Evolutionary conservation across 2,888 invertebrate species (phyloP).

Genomic region (Leptopilina drosophilae): DNA sequence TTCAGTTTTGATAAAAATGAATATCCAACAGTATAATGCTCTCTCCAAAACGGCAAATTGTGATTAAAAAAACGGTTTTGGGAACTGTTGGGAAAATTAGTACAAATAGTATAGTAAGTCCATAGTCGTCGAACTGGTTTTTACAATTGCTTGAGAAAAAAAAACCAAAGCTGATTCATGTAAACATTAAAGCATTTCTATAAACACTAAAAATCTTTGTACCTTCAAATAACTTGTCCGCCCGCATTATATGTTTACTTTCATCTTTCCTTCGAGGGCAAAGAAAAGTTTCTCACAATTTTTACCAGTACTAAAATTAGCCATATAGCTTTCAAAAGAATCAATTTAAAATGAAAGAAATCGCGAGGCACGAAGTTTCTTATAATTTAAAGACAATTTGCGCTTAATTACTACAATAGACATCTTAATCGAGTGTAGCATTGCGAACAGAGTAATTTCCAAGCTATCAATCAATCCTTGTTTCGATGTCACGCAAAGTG

Average conservation of each 20-base stretch:
- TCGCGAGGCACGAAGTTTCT: too few species aligned
- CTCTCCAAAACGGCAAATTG: background rate
- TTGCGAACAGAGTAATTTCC: background rate
- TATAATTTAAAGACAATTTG: background rate
- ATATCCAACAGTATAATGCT: background rate
- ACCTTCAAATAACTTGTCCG: background rate
- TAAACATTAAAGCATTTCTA: constrained; percentile 1
- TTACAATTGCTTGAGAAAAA: background rate
- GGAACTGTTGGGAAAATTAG: constrained; percentile 19
- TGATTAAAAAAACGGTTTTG: background rate
- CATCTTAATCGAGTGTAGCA: background rate
- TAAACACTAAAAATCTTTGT: too few species aligned
- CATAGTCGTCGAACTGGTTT: constrained; percentile 24
- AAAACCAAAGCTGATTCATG: constrained; percentile 6
- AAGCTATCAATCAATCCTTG: constrained; percentile 25
- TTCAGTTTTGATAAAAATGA: too few species aligned
- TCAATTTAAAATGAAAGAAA: too few species aligned
- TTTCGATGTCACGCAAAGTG: constrained; percentile 22
- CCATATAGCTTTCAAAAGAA: too few species aligned
- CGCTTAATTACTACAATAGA: constrained; percentile 22
- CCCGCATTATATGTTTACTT: background rate
- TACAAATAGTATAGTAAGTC: constrained; percentile 30
- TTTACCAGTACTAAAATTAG: too few species aligned
- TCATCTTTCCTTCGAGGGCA: too few species aligned
- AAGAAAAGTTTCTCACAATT: background rate